phyloP scores from a whole-genome alignment of 1,140 invertebrate species.

The Aphaenogaster rudis region DNA sequence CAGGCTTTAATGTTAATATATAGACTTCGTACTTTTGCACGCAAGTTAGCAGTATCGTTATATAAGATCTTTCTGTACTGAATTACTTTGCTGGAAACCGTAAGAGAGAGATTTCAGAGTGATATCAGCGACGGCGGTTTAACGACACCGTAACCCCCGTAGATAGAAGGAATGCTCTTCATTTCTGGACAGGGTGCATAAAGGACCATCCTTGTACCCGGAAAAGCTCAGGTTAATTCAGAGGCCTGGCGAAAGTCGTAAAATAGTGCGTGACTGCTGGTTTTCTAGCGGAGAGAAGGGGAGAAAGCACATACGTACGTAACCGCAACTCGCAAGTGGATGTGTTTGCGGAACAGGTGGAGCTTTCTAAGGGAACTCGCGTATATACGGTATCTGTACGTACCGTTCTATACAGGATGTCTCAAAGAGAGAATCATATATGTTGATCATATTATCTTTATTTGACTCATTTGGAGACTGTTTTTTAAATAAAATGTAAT shows the following conservation, averaged over 20 bases:
- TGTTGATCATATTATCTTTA: neutral
- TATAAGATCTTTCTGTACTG: neutral
- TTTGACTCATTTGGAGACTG: neutral
- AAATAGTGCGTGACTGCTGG: constrained; percentile 74
- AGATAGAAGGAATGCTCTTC: constrained; percentile 61
- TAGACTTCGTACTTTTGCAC: neutral
- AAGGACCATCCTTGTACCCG: constrained; percentile 45
- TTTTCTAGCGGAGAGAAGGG: constrained; percentile 45
- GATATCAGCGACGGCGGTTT: constrained; percentile 63
- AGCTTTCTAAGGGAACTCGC: constrained; percentile 17
- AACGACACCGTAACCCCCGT: constrained; percentile 66
- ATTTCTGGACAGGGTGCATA: constrained; percentile 64
- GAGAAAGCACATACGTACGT: constrained; percentile 12
- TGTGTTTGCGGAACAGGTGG: constrained; percentile 21
- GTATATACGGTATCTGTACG: constrained; percentile 2
- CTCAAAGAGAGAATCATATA: constrained; percentile 17
- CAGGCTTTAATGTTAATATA: neutral
- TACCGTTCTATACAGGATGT: neutral
- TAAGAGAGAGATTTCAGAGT: constrained; percentile 25
- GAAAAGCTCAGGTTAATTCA: constrained; percentile 74
- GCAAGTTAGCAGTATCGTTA: constrained; percentile 31
- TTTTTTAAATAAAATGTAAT: neutral
- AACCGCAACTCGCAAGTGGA: neutral
- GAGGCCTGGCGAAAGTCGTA: constrained; percentile 69
- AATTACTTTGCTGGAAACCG: neutral